These are phyloP conservation scores for Pleuronectes platessa DNA, from an alignment of 2,113 vertebrate genomes.

Conservation along the genomic window DNA sequence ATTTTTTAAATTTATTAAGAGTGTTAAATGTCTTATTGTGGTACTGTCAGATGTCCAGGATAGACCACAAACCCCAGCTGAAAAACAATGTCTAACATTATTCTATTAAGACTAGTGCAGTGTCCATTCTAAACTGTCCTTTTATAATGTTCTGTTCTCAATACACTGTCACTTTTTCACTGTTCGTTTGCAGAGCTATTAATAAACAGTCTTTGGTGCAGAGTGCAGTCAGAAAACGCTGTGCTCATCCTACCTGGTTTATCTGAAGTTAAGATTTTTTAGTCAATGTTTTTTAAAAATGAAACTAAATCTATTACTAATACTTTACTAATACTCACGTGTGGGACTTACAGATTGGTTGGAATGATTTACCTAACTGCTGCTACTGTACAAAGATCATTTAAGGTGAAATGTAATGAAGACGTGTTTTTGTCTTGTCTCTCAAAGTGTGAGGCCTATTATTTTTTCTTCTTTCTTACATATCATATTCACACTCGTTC, in stretches of 20 bases:
- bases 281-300: no score
- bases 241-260: background rate
- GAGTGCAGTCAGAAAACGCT: background rate
- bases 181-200: no score
- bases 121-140: no score
- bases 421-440: slow-evolving; percentile 23
- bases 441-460: slow-evolving; percentile 29
- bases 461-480: background rate
- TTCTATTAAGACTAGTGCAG: no score
- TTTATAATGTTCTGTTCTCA: no score
- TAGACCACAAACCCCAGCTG: background rate
- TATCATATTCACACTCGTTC: slow-evolving; percentile 29
- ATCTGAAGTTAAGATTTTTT: background rate
- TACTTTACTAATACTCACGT: no score
- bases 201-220: background rate
- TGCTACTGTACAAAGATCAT: background rate
- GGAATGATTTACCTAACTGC: no score
- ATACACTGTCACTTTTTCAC: background rate
- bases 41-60: background rate
- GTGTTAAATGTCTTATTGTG: background rate
- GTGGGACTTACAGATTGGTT: no score
- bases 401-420: background rate
- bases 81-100: no score
- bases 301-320: no score
- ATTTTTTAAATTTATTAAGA: background rate